phyloP scores from a whole-genome alignment of 2,797 vertebrate species.

The Lophotriccus pileatus region DNA sequence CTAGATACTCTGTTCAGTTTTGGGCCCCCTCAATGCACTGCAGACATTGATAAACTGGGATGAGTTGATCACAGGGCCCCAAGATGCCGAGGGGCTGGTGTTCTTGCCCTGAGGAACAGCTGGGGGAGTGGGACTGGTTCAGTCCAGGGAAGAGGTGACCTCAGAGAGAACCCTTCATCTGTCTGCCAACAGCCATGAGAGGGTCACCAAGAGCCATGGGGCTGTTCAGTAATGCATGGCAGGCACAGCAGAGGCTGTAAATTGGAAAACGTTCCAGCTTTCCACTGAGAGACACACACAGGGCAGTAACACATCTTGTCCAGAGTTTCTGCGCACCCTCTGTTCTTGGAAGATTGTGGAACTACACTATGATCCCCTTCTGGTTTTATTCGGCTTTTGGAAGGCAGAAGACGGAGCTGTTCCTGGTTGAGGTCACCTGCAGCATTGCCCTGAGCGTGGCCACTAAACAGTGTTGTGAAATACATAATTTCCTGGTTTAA shows the following conservation, averaged over 20 bases:
- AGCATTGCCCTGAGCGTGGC: not conserved
- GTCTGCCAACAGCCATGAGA: not conserved
- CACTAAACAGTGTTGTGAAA: not conserved
- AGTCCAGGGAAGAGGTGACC: not conserved
- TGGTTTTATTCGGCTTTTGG: not conserved
- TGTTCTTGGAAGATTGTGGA: not conserved
- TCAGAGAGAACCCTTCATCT: not conserved
- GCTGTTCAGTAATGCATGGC: rapidly evolving
- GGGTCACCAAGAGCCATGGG: not conserved
- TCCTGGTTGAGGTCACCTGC: not conserved
- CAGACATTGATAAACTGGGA: not conserved
- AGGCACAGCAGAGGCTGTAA: not conserved
- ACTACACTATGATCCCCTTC: not conserved
- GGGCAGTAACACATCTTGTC: not conserved
- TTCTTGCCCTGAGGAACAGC: not conserved
- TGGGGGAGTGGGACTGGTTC: not conserved
- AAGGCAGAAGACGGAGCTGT: not conserved
- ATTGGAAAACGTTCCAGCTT: not conserved
- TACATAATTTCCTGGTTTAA: not conserved
- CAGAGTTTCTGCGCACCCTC: not conserved
- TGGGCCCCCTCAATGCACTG: not conserved
- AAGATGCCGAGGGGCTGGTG: not conserved
- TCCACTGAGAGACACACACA: not conserved
- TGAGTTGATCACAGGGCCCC: not conserved
- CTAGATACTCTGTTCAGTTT: not conserved